Evolutionary conservation across 2,113 vertebrate species (phyloP).

Genomic region (Centropristis striata): DNA sequence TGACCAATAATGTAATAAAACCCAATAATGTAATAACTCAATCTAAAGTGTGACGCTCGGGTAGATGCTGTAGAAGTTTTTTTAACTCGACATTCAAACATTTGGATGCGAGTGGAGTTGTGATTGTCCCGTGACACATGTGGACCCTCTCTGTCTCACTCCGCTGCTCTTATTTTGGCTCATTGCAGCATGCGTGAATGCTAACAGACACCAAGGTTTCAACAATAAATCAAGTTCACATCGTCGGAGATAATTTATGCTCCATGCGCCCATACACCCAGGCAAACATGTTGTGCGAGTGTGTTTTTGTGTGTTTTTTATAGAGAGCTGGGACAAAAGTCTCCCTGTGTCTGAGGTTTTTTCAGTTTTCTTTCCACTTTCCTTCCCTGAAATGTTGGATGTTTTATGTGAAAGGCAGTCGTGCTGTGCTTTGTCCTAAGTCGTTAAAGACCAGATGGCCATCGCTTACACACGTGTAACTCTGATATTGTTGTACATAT

Average conservation of each 20-base stretch:
- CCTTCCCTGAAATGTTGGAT: conserved; percentile 16
- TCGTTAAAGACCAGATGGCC: conserved; percentile 71
- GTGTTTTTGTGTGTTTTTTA: background rate
- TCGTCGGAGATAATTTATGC: conserved; percentile 40
- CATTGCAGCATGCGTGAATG: conserved; percentile 32
- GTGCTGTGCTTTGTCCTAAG: conserved; percentile 58
- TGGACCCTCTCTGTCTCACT: conserved; percentile 14
- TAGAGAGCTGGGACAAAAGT: background rate
- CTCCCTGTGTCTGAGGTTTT: conserved; percentile 39
- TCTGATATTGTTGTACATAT: conserved; percentile 63
- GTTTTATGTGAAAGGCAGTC: conserved; percentile 37
- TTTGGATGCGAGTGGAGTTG: background rate
- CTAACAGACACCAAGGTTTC: conserved; percentile 32
- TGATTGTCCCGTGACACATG: conserved; percentile 21
- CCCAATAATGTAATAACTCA: too few species aligned
- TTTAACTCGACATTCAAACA: too few species aligned
- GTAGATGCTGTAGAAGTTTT: too few species aligned
- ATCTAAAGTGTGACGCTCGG: too few species aligned
- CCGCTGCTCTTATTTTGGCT: conserved; percentile 53
- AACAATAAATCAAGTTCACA: conserved; percentile 60
- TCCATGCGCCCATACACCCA: background rate
- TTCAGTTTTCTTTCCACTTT: conserved; percentile 1
- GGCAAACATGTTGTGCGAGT: background rate
- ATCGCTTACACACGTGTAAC: conserved; percentile 38
- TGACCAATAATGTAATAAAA: too few species aligned